These are phyloP conservation scores for Darevskia mixta DNA, from an alignment of 2,797 vertebrate species.

Conservation along the genomic window DNA sequence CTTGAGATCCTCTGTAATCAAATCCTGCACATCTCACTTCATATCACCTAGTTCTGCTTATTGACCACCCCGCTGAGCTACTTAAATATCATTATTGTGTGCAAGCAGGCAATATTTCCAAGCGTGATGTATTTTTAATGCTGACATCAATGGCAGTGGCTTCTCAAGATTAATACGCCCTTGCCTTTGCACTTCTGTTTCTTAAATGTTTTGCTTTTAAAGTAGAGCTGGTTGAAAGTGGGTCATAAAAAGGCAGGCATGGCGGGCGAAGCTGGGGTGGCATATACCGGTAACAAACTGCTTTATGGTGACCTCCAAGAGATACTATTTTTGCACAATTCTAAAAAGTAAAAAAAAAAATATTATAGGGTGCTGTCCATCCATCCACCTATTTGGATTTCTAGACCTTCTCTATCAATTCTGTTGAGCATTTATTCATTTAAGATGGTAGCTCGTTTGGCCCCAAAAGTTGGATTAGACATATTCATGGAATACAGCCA, in stretches of 20 bases:
- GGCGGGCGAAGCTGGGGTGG: neutral
- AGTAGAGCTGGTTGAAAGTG: slow-evolving; percentile 21
- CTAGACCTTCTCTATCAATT: neutral
- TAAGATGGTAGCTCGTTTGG: neutral
- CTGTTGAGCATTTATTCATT: neutral
- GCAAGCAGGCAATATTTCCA: slow-evolving; percentile 4
- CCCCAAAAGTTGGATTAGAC: neutral
- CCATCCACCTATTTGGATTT: neutral
- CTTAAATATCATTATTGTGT: neutral
- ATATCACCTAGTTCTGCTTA: neutral
- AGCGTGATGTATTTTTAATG: neutral
- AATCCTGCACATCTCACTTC: neutral
- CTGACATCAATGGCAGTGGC: slow-evolving; percentile 32
- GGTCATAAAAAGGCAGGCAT: slow-evolving; percentile 31
- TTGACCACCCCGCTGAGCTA: slow-evolving; percentile 13
- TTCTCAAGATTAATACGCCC: slow-evolving; percentile 13
- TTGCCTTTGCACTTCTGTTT: neutral
- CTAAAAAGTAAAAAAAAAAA: neutral
- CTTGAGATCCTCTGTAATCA: neutral
- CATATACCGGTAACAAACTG: neutral
- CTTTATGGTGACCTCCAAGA: neutral
- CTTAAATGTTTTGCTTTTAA: slow-evolving; percentile 24
- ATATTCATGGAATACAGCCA: neutral
- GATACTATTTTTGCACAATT: neutral
- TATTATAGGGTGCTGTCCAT: neutral